These are phyloP conservation scores for Tryphoninae sp. DNA, from an alignment of 2,888 invertebrate genomes.

Conservation along the genomic window DNA sequence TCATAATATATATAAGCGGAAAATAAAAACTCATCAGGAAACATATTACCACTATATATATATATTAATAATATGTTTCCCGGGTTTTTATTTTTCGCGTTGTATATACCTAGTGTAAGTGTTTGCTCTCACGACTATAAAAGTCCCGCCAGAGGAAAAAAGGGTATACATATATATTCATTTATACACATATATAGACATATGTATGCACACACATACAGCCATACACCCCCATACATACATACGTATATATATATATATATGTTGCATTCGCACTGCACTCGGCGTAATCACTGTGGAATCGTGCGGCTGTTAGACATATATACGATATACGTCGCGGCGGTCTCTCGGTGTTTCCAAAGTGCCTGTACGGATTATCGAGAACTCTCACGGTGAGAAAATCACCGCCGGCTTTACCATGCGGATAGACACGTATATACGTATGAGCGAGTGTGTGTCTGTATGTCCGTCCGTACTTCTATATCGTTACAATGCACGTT, in stretches of 20 bases:
- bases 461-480: constrained; percentile 24
- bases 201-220: not conserved
- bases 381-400: constrained; percentile 68
- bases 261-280: constrained; percentile 41
- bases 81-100: too few relatives aligned
- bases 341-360: constrained; percentile 50
- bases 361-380: constrained; percentile 61
- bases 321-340: constrained; percentile 34
- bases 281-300: constrained; percentile 65
- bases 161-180: constrained; percentile 9
- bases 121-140: constrained; percentile 34
- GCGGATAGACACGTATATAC: constrained; percentile 4
- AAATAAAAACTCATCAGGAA: too few relatives aligned
- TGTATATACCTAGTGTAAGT: constrained; percentile 12
- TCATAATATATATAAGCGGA: too few relatives aligned
- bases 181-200: not conserved
- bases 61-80: too few relatives aligned
- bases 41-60: too few relatives aligned
- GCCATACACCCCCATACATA: not conserved
- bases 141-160: constrained; percentile 7
- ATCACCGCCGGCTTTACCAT: constrained; percentile 53
- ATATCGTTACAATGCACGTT: constrained; percentile 4
- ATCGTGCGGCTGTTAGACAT: constrained; percentile 60
- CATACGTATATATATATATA: not conserved
- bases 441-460: constrained; percentile 7